Evolutionary conservation across 2,888 invertebrate genomes (phyloP), one percentile per base, ranked within the genome.

Genomic region (Chrysomela aeneicollis): DNA sequence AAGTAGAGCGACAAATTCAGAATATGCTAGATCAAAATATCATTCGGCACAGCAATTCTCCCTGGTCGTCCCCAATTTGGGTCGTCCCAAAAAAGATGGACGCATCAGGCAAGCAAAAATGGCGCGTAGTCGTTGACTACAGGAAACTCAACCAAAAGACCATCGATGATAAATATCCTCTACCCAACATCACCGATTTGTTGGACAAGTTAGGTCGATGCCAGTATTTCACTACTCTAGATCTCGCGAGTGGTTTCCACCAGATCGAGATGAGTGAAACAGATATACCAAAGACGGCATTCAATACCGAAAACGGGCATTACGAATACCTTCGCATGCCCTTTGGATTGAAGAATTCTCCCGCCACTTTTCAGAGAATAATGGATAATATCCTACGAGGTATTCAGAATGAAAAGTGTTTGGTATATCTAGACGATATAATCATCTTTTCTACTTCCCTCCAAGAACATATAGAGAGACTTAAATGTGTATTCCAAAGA

Each of bases 1-100:
- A 75, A 61, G 71, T 76, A 8, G n/a, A 64, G n/a, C 63, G 18
- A 26, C 69, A 71, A 66, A 55, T 70, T 0, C 21, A 61, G 8
- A 53, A 54, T 57, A 66, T 72, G 64, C 15, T 57, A 12, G 22
- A 55, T 12, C 26, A 58, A 10, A 53, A 63, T 30, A 64, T 64
- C 19, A 63, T 66, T 35, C 30, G 59, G 65, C 47, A 50, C 15
- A 52, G 35, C 12, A 30, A 32, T 32, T 62, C 64, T 12, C 62
- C 67, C 2, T 67, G 61, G 62, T 50, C 57, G 17, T 32, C 51
- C 12, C 66, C 66, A 22, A 54, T 67, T 18, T 61, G 61, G 60
- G 52, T 68, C 18, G 68, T 68, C 10, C 64, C 64, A 12, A 64
- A 64, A 37, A 67, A 67, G 50, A 18, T 63, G 1, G 67, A 67